phyloP scores from a whole-genome alignment of 1,140 invertebrate genomes.

The Potamilus streckersoni region DNA sequence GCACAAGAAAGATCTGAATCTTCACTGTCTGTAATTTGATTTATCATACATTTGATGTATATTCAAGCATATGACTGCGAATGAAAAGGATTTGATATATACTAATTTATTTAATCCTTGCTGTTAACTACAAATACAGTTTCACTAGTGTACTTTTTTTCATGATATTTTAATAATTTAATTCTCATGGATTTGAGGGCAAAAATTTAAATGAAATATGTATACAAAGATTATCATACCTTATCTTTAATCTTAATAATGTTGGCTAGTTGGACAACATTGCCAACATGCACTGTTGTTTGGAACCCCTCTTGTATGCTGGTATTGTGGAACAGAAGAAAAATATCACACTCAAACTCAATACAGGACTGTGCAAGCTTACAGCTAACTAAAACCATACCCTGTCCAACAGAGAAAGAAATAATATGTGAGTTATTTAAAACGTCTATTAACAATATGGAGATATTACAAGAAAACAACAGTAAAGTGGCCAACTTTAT shows the following conservation, averaged over 20 bases:
- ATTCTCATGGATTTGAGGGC: not conserved
- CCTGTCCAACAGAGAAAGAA: conserved; percentile 46
- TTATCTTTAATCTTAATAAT: conserved; percentile 71
- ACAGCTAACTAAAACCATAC: conserved; percentile 68
- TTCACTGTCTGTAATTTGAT: too few relatives aligned
- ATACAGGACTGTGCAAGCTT: conserved; percentile 64
- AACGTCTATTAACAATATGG: not conserved
- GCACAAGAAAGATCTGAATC: too few relatives aligned
- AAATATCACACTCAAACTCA: conserved; percentile 80
- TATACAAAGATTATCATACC: conserved; percentile 37
- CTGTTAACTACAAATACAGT: too few relatives aligned
- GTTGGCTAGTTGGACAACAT: conserved; percentile 90
- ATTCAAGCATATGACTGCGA: too few relatives aligned
- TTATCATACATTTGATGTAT: too few relatives aligned
- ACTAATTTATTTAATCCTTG: too few relatives aligned
- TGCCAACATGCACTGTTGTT: conserved; percentile 94
- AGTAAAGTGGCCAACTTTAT: too few relatives aligned
- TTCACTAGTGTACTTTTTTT: too few relatives aligned
- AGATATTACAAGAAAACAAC: not conserved
- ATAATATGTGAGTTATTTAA: not conserved
- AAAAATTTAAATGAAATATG: not conserved
- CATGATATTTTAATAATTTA: not conserved
- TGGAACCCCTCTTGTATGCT: conserved; percentile 90
- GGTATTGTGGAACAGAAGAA: conserved; percentile 85
- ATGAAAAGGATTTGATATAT: too few relatives aligned